These are phyloP conservation scores for Blera fallax DNA, from an alignment of 2,888 invertebrate species.

Conservation along the genomic window DNA sequence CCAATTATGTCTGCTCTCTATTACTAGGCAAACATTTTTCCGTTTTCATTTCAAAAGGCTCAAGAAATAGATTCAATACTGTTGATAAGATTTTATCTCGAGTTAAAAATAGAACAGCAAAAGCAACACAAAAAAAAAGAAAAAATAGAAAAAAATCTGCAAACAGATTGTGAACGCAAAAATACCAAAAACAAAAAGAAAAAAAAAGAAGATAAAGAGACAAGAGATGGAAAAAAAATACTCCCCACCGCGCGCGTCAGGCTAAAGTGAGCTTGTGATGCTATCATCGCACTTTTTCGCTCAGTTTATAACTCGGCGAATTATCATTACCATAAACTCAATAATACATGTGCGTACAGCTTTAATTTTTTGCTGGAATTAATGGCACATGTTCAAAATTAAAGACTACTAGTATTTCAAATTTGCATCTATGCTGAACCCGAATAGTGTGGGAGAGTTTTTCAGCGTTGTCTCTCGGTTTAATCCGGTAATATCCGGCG, in stretches of 20 bases:
- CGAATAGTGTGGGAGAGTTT: not conserved
- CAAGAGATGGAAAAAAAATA: constrained; percentile 18
- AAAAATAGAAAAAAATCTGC: not conserved
- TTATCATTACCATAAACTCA: constrained; percentile 56
- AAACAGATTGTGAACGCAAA: constrained; percentile 14
- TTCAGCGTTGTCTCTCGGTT: not conserved
- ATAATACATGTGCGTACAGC: constrained; percentile 52
- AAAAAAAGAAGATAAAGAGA: constrained; percentile 11
- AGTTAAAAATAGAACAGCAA: constrained; percentile 52
- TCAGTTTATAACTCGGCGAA: constrained; percentile 49
- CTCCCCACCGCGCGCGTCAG: constrained; percentile 8
- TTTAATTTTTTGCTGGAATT: constrained; percentile 21
- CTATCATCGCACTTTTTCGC: constrained; percentile 47
- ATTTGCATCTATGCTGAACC: not conserved
- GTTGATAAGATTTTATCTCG: constrained; percentile 63
- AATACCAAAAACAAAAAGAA: not conserved
- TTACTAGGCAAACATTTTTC: not conserved
- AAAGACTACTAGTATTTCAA: not conserved
- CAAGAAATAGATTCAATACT: constrained; percentile 57
- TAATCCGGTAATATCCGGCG: not conserved
- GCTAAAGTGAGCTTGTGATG: constrained; percentile 39
- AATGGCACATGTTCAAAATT: constrained; percentile 33
- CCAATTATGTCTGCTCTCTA: not conserved
- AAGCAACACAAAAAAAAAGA: not conserved
- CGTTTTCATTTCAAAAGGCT: constrained; percentile 16